Evolutionary conservation across 2,888 invertebrate species (phyloP).

Genomic region (Girardia tigrina): DNA sequence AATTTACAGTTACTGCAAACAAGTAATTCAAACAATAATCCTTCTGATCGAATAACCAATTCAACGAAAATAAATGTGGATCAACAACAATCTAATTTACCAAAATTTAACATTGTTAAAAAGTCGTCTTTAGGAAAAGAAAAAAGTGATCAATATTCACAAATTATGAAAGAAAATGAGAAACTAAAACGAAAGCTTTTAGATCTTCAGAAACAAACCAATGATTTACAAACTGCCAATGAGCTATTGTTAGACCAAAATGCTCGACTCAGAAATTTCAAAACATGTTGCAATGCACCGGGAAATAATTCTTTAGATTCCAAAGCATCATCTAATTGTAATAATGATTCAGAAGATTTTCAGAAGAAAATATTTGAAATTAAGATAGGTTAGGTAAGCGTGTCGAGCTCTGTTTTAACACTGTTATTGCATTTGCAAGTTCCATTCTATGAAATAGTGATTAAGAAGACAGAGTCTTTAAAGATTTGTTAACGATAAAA

Average conservation of each 20-base stretch:
- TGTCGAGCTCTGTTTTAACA: too few species aligned
- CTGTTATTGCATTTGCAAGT: too few species aligned
- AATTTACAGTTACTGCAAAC: constrained; percentile 13
- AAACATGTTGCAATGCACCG: constrained; percentile 9
- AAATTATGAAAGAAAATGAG: constrained; percentile 25
- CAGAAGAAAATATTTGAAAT: too few species aligned
- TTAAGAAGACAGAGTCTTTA: too few species aligned
- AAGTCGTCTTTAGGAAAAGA: not conserved
- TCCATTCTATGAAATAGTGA: too few species aligned
- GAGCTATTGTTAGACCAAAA: constrained; percentile 34
- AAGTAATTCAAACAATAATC: not conserved
- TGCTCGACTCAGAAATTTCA: constrained; percentile 31
- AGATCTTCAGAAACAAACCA: constrained; percentile 31
- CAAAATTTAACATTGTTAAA: not conserved
- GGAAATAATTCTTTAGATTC: not conserved
- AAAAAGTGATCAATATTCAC: not conserved
- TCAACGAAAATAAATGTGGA: not conserved
- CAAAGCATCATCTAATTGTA: too few species aligned
- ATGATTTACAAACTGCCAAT: constrained; percentile 34
- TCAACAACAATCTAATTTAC: too few species aligned
- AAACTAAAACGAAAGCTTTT: constrained; percentile 16
- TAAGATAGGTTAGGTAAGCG: too few species aligned
- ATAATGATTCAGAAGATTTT: too few species aligned
- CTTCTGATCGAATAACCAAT: not conserved
- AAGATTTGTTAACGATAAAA: too few species aligned